Evolutionary conservation across 2,888 invertebrate genomes (phyloP), one percentile per base, ranked within the genome.

Genomic region (Drosophila pseudotalamancana): DNA sequence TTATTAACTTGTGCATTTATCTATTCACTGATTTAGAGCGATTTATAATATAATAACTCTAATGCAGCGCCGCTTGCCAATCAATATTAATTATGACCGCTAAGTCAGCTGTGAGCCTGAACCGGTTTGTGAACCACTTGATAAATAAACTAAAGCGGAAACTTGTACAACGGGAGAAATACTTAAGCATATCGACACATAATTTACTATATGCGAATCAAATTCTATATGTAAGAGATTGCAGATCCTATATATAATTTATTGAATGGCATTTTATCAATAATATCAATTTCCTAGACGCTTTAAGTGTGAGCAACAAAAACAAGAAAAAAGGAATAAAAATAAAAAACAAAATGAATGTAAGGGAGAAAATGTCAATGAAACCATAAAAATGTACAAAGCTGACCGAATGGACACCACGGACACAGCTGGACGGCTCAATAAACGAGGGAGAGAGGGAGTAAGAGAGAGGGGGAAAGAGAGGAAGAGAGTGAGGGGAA

Each of bases 281-380:
- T 45, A 61, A 46, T 71, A 67, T 71, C 62, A 62, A 71, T 67
- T 71, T 59, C 48, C 34, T 31, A 37, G 55, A 29, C 37, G 32
- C 16, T 25, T 29, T 6, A 23, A 16, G 50, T 53, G 43, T 49
- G 51, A 35, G 32, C 16, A 42, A 39, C 19, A 23, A 12, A 12
- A 32, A 32, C n/a, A 6, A 12, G 32, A 12, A 31, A 4, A 32
- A 72, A 6, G n/a, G 32, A 29, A 12, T 8, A 8, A 72, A 50
- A 40, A 43, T 9, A 16, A 12, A 19, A 45, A 31, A 11, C 0
- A 19, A 11, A 6, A 31, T 32, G 69, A 69, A n/a, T n/a, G n/a
- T n/a, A n/a, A n/a, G n/a, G n/a, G n/a, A n/a, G n/a, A 69, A 71
- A 82, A 80, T 78, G 78, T 78, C 82, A 84, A 75, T 72, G 76